Conservation (phyloP, 2,113 vertebrate genomes). For the Fregata magnificens region DNA sequence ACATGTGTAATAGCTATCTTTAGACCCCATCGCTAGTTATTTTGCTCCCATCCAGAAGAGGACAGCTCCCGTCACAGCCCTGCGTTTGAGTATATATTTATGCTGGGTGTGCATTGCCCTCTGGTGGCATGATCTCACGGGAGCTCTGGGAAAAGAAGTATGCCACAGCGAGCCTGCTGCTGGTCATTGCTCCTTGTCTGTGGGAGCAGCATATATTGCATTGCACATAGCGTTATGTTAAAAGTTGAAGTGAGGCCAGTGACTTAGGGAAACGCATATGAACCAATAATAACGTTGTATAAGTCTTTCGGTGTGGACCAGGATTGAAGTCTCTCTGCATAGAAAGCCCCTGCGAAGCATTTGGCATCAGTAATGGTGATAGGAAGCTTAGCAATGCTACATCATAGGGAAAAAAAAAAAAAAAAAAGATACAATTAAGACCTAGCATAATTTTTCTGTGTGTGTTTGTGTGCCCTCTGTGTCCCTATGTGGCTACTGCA, state of each 20-base stretch:
- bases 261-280: not conserved
- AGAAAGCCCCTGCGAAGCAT: not conserved
- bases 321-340: not conserved
- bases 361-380: not conserved
- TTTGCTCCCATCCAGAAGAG: not conserved
- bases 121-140: constrained; percentile 13
- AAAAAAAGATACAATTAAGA: fast-evolving
- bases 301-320: not conserved
- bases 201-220: not conserved
- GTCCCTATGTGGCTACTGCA: not conserved
- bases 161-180: not conserved
- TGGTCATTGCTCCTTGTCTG: not conserved
- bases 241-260: not conserved
- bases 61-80: not conserved
- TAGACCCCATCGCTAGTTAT: not conserved
- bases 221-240: not conserved
- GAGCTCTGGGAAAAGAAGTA: not conserved
- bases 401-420: not conserved
- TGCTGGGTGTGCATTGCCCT: constrained; percentile 51
- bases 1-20: not conserved
- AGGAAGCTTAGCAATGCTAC: not conserved
- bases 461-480: not conserved
- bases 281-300: not conserved
- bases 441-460: not conserved
- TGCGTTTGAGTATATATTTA: not conserved